Conservation (phyloP, 2,888 invertebrate species). For the Caenorhabditis sp. region DNA sequence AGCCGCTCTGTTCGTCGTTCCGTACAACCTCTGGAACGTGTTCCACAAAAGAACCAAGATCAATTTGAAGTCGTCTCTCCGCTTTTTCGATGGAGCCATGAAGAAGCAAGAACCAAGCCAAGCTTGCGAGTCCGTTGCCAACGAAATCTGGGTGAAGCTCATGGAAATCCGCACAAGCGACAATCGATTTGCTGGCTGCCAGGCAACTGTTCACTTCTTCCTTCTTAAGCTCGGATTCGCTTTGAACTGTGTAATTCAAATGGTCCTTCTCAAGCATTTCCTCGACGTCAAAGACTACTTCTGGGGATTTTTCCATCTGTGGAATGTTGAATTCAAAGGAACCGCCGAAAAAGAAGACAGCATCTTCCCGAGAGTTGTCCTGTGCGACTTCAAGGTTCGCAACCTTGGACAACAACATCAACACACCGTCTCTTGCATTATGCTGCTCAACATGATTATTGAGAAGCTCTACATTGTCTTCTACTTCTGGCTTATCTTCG, state of each 20-base stretch:
- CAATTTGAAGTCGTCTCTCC: slow-evolving; percentile 43
- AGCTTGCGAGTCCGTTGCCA: slow-evolving; percentile 48
- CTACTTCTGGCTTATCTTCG: slow-evolving; percentile 64
- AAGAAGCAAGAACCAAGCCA: slow-evolving; percentile 27
- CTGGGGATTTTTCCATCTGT: slow-evolving; percentile 60
- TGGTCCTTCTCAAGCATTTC: slow-evolving; percentile 57
- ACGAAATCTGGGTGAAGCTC: slow-evolving; percentile 42
- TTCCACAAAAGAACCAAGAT: slow-evolving; percentile 51
- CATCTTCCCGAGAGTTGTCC: slow-evolving; percentile 57
- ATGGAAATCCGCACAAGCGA: slow-evolving; percentile 16
- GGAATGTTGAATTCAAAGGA: slow-evolving; percentile 64
- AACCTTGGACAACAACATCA: slow-evolving; percentile 60
- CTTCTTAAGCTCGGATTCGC: slow-evolving; percentile 54
- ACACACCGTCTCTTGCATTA: slow-evolving; percentile 63
- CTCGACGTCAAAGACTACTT: slow-evolving; percentile 58
- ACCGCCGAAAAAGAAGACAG: slow-evolving; percentile 61
- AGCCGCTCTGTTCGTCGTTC: slow-evolving; percentile 55
- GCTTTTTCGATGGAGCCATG: slow-evolving; percentile 39
- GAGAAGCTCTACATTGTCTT: slow-evolving; percentile 59
- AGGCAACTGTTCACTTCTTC: slow-evolving; percentile 54
- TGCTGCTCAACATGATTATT: slow-evolving; percentile 61
- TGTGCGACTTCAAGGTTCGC: slow-evolving; percentile 57
- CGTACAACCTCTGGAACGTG: slow-evolving; percentile 57
- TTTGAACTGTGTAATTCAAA: slow-evolving; percentile 52
- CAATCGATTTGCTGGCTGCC: slow-evolving; percentile 24